Conservation (phyloP, 2,888 invertebrate species). For the Caenorhabditis afra region DNA sequence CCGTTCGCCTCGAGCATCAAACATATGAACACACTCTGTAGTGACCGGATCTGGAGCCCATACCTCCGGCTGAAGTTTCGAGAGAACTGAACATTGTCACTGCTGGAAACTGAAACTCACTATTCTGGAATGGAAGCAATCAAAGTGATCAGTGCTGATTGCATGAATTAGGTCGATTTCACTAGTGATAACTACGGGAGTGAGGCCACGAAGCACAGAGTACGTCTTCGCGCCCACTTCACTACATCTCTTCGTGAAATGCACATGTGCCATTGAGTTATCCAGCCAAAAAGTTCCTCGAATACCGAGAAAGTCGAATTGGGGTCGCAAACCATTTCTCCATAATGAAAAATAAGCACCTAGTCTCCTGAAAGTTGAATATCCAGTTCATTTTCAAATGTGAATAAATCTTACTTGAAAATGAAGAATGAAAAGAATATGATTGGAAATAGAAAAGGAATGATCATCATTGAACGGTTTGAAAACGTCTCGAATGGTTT, state of each 20-base stretch:
- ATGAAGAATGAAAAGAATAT: constrained; percentile 8
- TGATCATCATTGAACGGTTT: constrained; percentile 20
- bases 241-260: constrained; percentile 30
- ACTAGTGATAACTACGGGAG: constrained; percentile 60
- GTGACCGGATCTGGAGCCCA: constrained; percentile 42
- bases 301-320: constrained; percentile 54
- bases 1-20: constrained; percentile 81
- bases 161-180: constrained; percentile 66
- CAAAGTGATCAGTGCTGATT: constrained; percentile 60
- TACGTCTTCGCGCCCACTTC: constrained; percentile 55
- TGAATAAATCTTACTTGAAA: constrained; percentile 2
- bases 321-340: constrained; percentile 37
- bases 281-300: constrained; percentile 42
- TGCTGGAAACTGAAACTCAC: constrained; percentile 38
- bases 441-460: no score
- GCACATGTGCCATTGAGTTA: constrained; percentile 26
- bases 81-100: neutral
- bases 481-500: neutral
- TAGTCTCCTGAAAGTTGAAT: constrained; percentile 19
- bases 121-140: constrained; percentile 65
- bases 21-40: constrained; percentile 79
- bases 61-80: constrained; percentile 44
- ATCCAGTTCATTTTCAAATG: no score
- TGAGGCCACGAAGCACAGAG: constrained; percentile 59
- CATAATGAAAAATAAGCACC: constrained; percentile 24